Evolutionary conservation across 2,797 vertebrate species (phyloP), one percentile per base, ranked within the genome.

Genomic region (Clarias platycephalus): DNA sequence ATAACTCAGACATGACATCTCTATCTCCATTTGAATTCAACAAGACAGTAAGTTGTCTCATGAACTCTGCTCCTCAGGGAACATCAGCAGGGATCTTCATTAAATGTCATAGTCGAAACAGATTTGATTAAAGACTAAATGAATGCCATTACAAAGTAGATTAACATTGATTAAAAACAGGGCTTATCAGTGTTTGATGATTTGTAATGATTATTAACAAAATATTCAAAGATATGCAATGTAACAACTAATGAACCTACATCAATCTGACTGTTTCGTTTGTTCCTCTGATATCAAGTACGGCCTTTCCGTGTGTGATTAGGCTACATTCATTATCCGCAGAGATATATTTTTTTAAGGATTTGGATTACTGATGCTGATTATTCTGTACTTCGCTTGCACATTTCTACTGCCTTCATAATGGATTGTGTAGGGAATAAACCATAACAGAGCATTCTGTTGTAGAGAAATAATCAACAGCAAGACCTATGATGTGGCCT

Each of bases 31-130:
- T 18, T 72, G 6, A 84, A 10, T 40, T 37, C 70, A 72, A 62
- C 68, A 81, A 13, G 16, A 24, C 68, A 44, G 34, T 20, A 68
- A 76, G 10, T 82, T 70, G 57, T 78, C 80, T 77, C 74, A 78
- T 76, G 28, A 55, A 2, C 40, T n/a, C 84, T 44, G 62, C 18
- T 72, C 68, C 44, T 62, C 64, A 68, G 62, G 37, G 44, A 64
- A 18, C 66, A 74, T 77, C 86, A 67, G 64, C 86, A 86, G 80
- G 86, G 64, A 70, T 72, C 64, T 81, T 81, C 75, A 85, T 87
- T 64, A 88, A 88, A 89, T 86, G 80, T 86, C 85, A 86, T 53
- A n/a, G 76, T 67, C 60, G 76, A 72, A 87, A 40, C 84, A 82
- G 80, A 85, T 87, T 82, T 66, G 80, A 87, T 87, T 79, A 83